Percentiles rank a stretch among this genome's conserved stretches.
phyloP scores from a whole-genome alignment of 1,140 invertebrate species.

The Heliconius hermathena region DNA sequence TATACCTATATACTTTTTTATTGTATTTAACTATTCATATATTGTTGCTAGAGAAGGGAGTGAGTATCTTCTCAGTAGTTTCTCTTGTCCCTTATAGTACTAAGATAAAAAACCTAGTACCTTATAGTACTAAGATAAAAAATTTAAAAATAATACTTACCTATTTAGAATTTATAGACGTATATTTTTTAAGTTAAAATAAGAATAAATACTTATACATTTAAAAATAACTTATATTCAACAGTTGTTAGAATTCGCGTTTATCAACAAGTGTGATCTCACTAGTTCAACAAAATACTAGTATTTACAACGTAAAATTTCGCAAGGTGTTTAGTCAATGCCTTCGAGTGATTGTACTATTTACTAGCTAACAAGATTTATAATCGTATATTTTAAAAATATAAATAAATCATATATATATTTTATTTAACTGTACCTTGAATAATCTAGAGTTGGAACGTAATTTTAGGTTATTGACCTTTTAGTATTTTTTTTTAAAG shows the following conservation, averaged over 20 bases:
- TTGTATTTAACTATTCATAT: neutral
- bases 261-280: neutral
- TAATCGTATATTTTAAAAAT: neutral
- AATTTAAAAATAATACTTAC: too few species aligned
- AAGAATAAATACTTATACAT: neutral
- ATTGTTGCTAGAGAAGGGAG: too few species aligned
- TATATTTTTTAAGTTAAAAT: neutral
- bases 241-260: neutral
- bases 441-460: neutral
- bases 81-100: too few species aligned
- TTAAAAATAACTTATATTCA: neutral
- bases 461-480: conserved; percentile 1
- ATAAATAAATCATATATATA: neutral
- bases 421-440: neutral
- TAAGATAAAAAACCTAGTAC: too few species aligned
- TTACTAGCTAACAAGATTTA: neutral
- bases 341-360: conserved; percentile 22
- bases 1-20: neutral
- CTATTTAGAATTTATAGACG: too few species aligned
- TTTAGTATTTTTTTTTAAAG: neutral
- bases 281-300: conserved; percentile 3
- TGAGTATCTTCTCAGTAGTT: too few species aligned
- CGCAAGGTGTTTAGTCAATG: conserved; percentile 26
- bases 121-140: too few species aligned
- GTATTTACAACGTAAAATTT: conserved; percentile 20